These are phyloP conservation scores for Liasis olivaceus DNA, from an alignment of 2,797 vertebrate genomes.

Conservation along the genomic window DNA sequence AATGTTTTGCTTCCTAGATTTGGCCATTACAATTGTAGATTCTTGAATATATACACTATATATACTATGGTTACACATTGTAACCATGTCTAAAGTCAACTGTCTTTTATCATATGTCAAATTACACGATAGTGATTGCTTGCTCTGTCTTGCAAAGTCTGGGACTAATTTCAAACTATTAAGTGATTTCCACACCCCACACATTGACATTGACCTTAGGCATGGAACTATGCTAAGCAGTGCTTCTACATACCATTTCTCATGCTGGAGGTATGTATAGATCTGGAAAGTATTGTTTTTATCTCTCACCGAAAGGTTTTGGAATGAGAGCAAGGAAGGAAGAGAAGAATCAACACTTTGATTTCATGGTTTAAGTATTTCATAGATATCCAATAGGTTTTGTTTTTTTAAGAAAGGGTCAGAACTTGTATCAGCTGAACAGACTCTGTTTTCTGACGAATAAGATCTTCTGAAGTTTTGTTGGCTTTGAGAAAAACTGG, in stretches of 20 bases:
- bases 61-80: background rate
- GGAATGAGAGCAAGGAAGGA: background rate
- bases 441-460: background rate
- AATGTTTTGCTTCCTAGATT: background rate
- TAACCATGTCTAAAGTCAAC: background rate
- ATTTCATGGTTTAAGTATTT: background rate
- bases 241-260: background rate
- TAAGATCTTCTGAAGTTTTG: background rate
- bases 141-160: constrained; percentile 2
- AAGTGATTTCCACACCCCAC: constrained; percentile 6
- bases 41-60: background rate
- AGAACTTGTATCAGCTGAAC: background rate
- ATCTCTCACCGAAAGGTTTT: background rate
- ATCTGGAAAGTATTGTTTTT: background rate
- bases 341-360: background rate
- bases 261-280: background rate
- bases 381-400: background rate
- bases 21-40: background rate
- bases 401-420: background rate
- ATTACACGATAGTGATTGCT: background rate
- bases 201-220: constrained; percentile 4
- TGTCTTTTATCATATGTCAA: background rate
- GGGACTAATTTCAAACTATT: background rate
- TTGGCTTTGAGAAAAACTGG: background rate
- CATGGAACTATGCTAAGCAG: background rate